Evolutionary conservation across 2,797 vertebrate species (phyloP).

Genomic region (Loriculus beryllinus): DNA sequence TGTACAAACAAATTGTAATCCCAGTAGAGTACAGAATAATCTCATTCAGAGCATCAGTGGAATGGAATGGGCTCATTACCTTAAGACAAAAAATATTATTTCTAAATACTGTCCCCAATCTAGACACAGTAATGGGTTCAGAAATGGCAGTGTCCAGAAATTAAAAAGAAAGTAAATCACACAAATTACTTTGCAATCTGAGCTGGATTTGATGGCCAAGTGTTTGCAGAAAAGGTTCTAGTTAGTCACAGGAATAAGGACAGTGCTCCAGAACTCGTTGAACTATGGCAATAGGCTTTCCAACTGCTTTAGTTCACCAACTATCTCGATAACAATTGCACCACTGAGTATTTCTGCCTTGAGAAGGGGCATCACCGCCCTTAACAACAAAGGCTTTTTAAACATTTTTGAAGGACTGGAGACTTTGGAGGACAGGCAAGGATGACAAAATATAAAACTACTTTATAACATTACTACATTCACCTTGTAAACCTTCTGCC

Average conservation of each 20-base stretch:
- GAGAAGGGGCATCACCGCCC: background rate
- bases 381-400: background rate
- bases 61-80: background rate
- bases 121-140: background rate
- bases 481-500: background rate
- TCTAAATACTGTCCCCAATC: background rate
- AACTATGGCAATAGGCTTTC: background rate
- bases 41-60: background rate
- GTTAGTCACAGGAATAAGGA: background rate
- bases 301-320: background rate
- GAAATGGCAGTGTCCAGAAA: background rate
- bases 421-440: background rate
- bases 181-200: background rate
- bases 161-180: background rate
- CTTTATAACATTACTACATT: background rate
- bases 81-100: background rate
- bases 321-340: background rate
- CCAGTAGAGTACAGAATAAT: background rate
- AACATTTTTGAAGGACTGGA: background rate
- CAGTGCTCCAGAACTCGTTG: background rate
- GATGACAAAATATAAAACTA: background rate
- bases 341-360: background rate
- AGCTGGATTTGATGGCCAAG: background rate
- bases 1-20: background rate
- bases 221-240: background rate